Base-by-base conservation (phyloP, 2,888 invertebrate genomes). In the Amblyteles armatorius region DNA sequence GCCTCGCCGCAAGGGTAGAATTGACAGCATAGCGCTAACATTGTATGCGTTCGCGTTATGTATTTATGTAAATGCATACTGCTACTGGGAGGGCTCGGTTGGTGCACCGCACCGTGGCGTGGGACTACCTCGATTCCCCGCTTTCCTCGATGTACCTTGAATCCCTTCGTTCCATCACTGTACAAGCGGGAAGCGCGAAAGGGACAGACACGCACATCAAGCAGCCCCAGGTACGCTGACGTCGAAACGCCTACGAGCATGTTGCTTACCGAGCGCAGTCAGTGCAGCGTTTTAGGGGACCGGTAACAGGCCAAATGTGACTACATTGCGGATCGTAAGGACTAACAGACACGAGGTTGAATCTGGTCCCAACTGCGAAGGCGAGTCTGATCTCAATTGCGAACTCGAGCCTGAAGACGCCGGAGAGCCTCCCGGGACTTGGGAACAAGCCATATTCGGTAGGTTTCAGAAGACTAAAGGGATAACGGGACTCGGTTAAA, bases 51-150 rank as follows among this genome's bases (percentile, higher is more conserved):
- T 91, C 91, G 92, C 93, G 93, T 93, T 94, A 93, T 94, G 94
- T 94, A 93, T 94, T 94, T 93, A 94, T 94, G 94, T 93, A 94
- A 94, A 94, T 94, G 93, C 92, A 93, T 92, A 88, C 88, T 86
- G 88, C 89, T 89, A 86, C 89, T 82, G 79, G 71, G 78, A 82
- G 74, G 71, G 71, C 52, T 69, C 7, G 22, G 60, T 26, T 67
- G 52, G n/a, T 74, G 40, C 40, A 48, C 29, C 33, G 50, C 36
- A 36, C 63, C 26, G 65, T 40, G 50, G 74, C 77, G 22, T 50
- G 60, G 72, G 71, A 67, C 81, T 68, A 55, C 83, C 81, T 44
- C 85, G 74, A 79, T 86, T 0, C 87, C 85, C 77, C 77, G 82
- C 81, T 79, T 85, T 77, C 22, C 77, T 65, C 69, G 50, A 87